phyloP scores from a whole-genome alignment of 2,113 vertebrate genomes.

The Oryzias melastigma region DNA sequence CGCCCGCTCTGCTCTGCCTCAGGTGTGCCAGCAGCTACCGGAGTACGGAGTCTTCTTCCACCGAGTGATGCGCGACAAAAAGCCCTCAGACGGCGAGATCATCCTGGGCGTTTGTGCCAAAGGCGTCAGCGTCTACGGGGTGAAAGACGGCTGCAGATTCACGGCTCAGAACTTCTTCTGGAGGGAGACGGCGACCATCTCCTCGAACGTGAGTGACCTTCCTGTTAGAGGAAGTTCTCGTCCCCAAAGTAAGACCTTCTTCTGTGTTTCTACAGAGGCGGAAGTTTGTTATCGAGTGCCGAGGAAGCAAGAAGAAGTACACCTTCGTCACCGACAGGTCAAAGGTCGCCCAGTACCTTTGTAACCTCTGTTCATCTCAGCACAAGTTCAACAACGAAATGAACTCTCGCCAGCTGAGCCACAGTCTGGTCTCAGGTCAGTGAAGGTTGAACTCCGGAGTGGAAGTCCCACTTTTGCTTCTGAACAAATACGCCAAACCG shows the following conservation, averaged over 20 bases:
- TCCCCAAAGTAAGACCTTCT: background rate
- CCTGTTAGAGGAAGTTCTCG: background rate
- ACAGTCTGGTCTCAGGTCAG: slow-evolving; percentile 75
- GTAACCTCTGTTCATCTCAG: slow-evolving; percentile 86
- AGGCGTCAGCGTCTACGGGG: slow-evolving; percentile 85
- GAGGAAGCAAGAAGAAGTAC: slow-evolving; percentile 83
- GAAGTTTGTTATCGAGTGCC: slow-evolving; percentile 85
- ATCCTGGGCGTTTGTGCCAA: slow-evolving; percentile 88
- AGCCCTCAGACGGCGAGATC: slow-evolving; percentile 73
- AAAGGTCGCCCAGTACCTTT: slow-evolving; percentile 84
- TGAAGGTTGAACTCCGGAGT: background rate
- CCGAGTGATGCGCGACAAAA: slow-evolving; percentile 81
- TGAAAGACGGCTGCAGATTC: slow-evolving; percentile 79
- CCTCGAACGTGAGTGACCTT: slow-evolving; percentile 78
- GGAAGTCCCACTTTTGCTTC: too few relatives aligned
- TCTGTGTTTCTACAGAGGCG: slow-evolving; percentile 70
- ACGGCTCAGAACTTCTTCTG: slow-evolving; percentile 82
- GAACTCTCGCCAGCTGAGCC: slow-evolving; percentile 77
- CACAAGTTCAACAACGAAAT: slow-evolving; percentile 87
- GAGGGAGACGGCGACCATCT: slow-evolving; percentile 86
- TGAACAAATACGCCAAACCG: background rate
- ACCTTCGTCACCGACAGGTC: slow-evolving; percentile 81
- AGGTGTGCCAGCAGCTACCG: slow-evolving; percentile 86
- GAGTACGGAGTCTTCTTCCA: slow-evolving; percentile 87
- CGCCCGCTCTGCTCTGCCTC: background rate